Percentiles rank a stretch among this genome's conserved stretches.
Conservation (phyloP, 2,113 vertebrate genomes). For the Sakesphorus luctuosus region DNA sequence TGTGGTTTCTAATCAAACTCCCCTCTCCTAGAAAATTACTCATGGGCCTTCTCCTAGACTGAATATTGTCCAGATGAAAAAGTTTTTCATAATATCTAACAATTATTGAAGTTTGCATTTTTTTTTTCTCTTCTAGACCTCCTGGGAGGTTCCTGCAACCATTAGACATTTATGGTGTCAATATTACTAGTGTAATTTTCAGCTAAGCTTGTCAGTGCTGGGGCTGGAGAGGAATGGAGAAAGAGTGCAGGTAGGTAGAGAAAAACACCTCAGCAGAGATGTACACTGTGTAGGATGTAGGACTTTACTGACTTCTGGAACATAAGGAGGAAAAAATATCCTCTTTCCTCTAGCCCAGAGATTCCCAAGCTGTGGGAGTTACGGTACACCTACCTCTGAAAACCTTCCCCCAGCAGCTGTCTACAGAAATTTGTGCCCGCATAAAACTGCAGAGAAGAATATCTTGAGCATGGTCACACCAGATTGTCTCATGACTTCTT, state of each 20-base stretch:
- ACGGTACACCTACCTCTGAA: not conserved
- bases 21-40: not conserved
- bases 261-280: not conserved
- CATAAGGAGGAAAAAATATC: not conserved
- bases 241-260: not conserved
- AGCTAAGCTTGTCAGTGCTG: not conserved
- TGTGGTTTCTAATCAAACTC: not conserved
- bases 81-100: not conserved
- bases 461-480: not conserved
- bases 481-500: conserved; percentile 44
- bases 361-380: conserved; percentile 29
- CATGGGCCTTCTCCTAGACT: not conserved
- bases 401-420: conserved; percentile 35
- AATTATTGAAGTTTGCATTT: not conserved
- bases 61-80: not conserved
- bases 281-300: not conserved
- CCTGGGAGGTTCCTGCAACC: not conserved
- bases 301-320: not conserved
- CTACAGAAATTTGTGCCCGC: conserved; percentile 7
- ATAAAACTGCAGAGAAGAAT: not conserved
- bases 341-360: not conserved
- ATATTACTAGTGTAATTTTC: not conserved
- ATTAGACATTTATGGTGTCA: not conserved
- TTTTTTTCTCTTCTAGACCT: not conserved
- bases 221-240: not conserved